Conservation (phyloP, 2,888 invertebrate genomes). For the Hypercompe scribonia region DNA sequence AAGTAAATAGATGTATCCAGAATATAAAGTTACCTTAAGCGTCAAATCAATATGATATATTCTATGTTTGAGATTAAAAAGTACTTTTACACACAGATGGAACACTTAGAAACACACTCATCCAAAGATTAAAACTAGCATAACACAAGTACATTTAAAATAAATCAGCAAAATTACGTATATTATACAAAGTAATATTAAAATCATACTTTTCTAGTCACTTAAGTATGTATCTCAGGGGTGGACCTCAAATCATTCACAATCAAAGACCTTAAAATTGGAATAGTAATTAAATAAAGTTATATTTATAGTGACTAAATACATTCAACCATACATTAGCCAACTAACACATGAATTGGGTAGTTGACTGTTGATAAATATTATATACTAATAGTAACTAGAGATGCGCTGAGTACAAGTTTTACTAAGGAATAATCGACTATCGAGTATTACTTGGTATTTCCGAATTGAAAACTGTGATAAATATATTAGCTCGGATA, state of each 20-base stretch:
- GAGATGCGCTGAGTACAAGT: neutral
- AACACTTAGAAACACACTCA: constrained; percentile 10
- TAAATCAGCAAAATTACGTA: neutral
- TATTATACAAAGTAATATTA: neutral
- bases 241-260: neutral
- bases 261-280: neutral
- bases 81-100: neutral
- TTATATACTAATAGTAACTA: neutral
- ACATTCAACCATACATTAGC: neutral
- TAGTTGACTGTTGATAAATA: neutral
- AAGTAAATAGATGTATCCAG: neutral
- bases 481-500: neutral
- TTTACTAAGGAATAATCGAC: neutral
- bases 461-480: neutral
- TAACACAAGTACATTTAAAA: neutral
- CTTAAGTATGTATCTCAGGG: neutral
- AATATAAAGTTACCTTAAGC: neutral
- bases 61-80: neutral
- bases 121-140: neutral
- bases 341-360: neutral
- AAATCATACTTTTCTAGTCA: neutral
- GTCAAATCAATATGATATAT: neutral
- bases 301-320: constrained; percentile 9
- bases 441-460: neutral
- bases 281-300: constrained; percentile 1